Evolutionary conservation across 2,888 invertebrate genomes (phyloP).

Genomic region (Sinopyrophorus schimmeli): DNA sequence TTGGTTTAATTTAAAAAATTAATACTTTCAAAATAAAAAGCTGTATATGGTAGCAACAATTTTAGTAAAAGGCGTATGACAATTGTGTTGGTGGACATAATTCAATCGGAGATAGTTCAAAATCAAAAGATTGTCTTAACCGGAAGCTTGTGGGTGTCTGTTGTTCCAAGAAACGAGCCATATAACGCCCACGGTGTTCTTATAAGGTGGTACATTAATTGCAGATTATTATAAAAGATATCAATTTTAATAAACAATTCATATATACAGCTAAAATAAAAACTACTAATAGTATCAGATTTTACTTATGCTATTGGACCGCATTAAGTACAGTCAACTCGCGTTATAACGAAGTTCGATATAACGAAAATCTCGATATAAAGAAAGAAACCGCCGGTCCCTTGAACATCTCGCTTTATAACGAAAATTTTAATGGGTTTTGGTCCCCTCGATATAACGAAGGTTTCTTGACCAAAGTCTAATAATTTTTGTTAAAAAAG

Average conservation of each 20-base stretch:
- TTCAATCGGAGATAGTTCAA: conserved; percentile 28
- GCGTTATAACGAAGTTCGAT: too few relatives aligned
- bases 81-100: conserved; percentile 24
- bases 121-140: conserved; percentile 36
- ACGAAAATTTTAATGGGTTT: too few relatives aligned
- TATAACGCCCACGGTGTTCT: conserved; percentile 23
- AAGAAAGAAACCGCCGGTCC: too few relatives aligned
- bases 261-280: conserved; percentile 10
- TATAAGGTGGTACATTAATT: conserved; percentile 28
- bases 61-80: conserved; percentile 18
- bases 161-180: conserved; percentile 34
- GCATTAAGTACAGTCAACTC: too few relatives aligned
- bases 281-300: too few relatives aligned
- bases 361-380: too few relatives aligned
- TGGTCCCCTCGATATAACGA: too few relatives aligned
- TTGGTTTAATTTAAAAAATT: too few relatives aligned
- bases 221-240: conserved; percentile 23
- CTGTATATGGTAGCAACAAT: conserved; percentile 13
- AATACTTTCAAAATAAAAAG: neutral
- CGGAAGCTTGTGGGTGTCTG: conserved; percentile 45
- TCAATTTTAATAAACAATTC: conserved; percentile 21
- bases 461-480: too few relatives aligned
- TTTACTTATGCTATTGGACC: too few relatives aligned
- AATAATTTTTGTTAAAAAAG: too few relatives aligned
- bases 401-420: too few relatives aligned